phyloP scores from a whole-genome alignment of 2,888 invertebrate species.

The Cryptus viduatorius region DNA sequence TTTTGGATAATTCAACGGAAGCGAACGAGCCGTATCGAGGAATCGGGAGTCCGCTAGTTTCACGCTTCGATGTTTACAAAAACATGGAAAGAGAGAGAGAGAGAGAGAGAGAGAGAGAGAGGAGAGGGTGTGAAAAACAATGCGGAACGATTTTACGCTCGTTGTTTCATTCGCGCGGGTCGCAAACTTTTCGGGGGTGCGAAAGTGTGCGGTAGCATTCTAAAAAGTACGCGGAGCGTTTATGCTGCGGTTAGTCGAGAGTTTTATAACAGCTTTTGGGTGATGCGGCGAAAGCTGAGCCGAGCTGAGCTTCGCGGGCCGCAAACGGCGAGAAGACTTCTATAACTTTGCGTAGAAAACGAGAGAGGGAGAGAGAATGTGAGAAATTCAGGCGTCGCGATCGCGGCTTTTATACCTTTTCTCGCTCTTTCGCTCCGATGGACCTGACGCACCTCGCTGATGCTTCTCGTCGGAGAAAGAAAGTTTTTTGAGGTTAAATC shows the following conservation, averaged over 20 bases:
- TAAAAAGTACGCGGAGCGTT: slow-evolving; percentile 77
- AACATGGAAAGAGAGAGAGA: background rate
- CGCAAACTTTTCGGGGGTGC: slow-evolving; percentile 39
- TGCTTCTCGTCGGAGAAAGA: slow-evolving; percentile 49
- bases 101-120: background rate
- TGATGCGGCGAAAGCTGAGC: slow-evolving; percentile 45
- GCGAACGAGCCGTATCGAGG: slow-evolving; percentile 19
- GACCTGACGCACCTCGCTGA: slow-evolving; percentile 18
- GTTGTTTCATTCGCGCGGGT: slow-evolving; percentile 51
- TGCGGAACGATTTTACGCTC: slow-evolving; percentile 75
- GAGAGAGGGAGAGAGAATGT: background rate
- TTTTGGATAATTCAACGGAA: slow-evolving; percentile 7
- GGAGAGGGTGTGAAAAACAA: slow-evolving; percentile 15
- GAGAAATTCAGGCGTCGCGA: slow-evolving; percentile 39
- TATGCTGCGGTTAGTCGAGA: slow-evolving; percentile 75
- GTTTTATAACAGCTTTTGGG: slow-evolving; percentile 65
- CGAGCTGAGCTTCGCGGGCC: slow-evolving; percentile 62
- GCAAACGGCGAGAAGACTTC: slow-evolving; percentile 50
- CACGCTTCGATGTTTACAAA: background rate
- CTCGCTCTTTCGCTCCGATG: slow-evolving; percentile 21
- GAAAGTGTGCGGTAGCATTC: slow-evolving; percentile 68
- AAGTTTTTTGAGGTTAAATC: slow-evolving; percentile 59
- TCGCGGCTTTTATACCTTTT: slow-evolving; percentile 43
- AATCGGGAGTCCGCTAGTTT: too few species aligned
- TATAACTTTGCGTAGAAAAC: slow-evolving; percentile 54